A percentile compares a stretch with the other conserved stretches of the same genome.
Conservation (phyloP, 2,888 invertebrate genomes). For the Mythimna impura region DNA sequence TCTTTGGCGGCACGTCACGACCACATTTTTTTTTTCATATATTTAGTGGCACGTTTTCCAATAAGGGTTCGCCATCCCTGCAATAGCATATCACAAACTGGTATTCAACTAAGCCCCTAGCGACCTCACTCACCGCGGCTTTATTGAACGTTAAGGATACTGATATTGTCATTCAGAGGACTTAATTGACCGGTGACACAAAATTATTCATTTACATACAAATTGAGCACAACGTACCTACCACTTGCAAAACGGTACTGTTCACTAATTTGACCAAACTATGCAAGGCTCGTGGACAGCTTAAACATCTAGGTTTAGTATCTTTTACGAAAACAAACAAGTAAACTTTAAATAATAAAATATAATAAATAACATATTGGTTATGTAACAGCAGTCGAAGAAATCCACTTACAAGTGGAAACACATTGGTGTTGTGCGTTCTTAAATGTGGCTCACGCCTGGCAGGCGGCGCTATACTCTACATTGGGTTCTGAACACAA, state of each 20-base stretch:
- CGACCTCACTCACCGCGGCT: not conserved
- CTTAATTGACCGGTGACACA: slow-evolving; percentile 16
- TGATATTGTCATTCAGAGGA: slow-evolving; percentile 24
- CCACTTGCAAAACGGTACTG: not conserved
- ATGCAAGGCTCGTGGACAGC: slow-evolving; percentile 24
- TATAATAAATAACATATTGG: not conserved
- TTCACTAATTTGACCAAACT: slow-evolving; percentile 6
- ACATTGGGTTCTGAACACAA: not conserved
- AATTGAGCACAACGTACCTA: slow-evolving; percentile 43
- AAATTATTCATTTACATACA: slow-evolving; percentile 4
- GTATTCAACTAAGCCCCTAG: not conserved
- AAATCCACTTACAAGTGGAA: not conserved
- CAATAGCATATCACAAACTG: not conserved
- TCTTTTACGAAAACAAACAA: not conserved
- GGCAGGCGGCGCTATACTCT: not conserved
- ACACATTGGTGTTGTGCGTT: slow-evolving; percentile 12
- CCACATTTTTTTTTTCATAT: too few relatives aligned
- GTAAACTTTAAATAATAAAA: slow-evolving; percentile 2
- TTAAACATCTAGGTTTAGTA: not conserved
- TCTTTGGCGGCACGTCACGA: too few relatives aligned
- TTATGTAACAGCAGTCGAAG: not conserved
- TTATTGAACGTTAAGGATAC: not conserved
- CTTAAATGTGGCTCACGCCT: too few relatives aligned
- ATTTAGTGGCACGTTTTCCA: too few relatives aligned
- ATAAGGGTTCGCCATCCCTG: too few relatives aligned